Percentiles rank a stretch among this genome's conserved stretches.
Conservation (phyloP, 2,113 vertebrate species). For the Cyrtonyx montezumae region DNA sequence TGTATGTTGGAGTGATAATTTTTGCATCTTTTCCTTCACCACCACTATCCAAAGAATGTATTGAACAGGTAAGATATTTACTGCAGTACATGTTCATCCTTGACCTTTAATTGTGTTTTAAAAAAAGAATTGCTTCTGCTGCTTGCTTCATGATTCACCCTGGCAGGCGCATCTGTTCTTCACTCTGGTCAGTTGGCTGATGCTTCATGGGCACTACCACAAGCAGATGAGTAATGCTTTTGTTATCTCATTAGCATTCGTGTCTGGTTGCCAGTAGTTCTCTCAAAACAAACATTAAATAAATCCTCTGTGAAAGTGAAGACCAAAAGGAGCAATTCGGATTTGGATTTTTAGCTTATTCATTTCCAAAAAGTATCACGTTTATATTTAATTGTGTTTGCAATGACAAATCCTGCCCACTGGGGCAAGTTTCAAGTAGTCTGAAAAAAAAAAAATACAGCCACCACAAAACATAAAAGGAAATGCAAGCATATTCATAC, state of each 20-base stretch:
- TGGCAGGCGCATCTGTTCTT: not conserved
- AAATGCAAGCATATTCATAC: not conserved
- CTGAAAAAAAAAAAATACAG: not conserved
- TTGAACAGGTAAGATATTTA: slow-evolving; percentile 86
- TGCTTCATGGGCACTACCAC: not conserved
- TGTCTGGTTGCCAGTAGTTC: not conserved
- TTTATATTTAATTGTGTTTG: not conserved
- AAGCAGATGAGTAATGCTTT: not conserved
- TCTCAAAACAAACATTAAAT: not conserved
- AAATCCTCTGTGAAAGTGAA: not conserved
- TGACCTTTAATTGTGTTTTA: not conserved
- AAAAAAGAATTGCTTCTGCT: not conserved
- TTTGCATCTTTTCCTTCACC: slow-evolving; percentile 95
- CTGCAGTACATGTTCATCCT: not conserved
- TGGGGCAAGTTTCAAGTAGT: not conserved
- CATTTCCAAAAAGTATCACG: not conserved
- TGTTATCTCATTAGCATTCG: not conserved
- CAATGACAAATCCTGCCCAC: not conserved
- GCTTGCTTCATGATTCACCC: not conserved
- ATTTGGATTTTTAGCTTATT: not conserved
- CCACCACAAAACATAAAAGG: not conserved
- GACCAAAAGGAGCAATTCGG: not conserved
- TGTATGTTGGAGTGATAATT: slow-evolving; percentile 93
- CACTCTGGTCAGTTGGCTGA: not conserved
- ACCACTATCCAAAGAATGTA: slow-evolving; percentile 91